Evolutionary conservation across 2,888 invertebrate genomes (phyloP), one percentile per base, ranked within the genome.

Genomic region (Aphodius granarius): DNA sequence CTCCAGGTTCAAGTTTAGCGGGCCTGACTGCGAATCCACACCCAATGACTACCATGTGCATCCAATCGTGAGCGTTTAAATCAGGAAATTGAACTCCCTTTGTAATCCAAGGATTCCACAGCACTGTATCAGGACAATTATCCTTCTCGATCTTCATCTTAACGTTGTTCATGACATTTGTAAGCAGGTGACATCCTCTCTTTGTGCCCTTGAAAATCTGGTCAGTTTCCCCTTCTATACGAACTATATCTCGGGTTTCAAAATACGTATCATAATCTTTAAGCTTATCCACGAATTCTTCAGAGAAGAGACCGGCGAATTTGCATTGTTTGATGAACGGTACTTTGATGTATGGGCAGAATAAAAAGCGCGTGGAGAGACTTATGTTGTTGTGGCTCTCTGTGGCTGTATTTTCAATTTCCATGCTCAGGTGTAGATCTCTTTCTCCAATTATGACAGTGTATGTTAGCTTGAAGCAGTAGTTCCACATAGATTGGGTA

Each of bases 401-500:
- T 19, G 20, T 68, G 21, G n/a, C 68, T 0, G 15, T 9, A 9
- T 68, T 68, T 21, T 19, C n/a, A 19, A 68, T 2, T 1, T 15
- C 22, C 20, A 68, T 20, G 2, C 13, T 21, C 5, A 68, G 20
- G n/a, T 63, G 20, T 21, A 78, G 20, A 16, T 72, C 23, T n/a
- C 63, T 71, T 73, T 78, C 78, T 19, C 72, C 63, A 18, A 80
- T 68, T 9, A 73, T 77, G 17, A 80, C 43, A 18, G 65, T 77
- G 71, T 78, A 79, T 17, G 19, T 64, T 21, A 80, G 73, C n/a
- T 21, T 73, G 64, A 78, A 80, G 5, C 66, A 22, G 71, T 63
- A 78, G 73, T 78, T 77, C 80, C 80, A 80, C 68, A 79, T 77
- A 5, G 78, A 71, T 43, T 73, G 73, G 5, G 75, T 79, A 13